Base-by-base conservation (phyloP, 1,140 invertebrate genomes). In the Drosophila hydei region DNA sequence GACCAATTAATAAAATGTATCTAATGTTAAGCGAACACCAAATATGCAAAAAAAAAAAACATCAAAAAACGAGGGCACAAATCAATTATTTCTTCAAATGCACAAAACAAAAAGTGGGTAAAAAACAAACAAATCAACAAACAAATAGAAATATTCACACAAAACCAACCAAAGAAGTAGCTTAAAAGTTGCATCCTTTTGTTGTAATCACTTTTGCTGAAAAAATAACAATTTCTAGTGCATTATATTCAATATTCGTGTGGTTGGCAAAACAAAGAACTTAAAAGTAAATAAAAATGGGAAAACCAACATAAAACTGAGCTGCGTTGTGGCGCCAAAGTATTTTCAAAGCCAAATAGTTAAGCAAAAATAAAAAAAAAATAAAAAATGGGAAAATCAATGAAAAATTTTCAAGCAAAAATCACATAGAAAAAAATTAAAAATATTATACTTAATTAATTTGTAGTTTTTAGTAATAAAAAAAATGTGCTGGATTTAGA, bases 341-440 rank as follows among this genome's bases (percentile, higher is more conserved):
- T 80, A 85, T 89, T 89, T 77, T 89, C 73, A 85, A 89, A 89
- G 85, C 85, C 85, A 89, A 89, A 89, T 89, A 89, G 85, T 89
- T 89, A 89, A 89, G 85, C 79, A 75, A 87, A 48, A 16, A 58
- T 43, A 45, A 68, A 59, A 7, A 14, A 54, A 62, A 70, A 30
- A 40, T n/a, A 40, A 63, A 27, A 23, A 1, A 16, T 18, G 38
- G 38, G 23, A 47, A 62, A 54, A 36, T 64, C 30, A 62, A 63
- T 50, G 19, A 12, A 56, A 69, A 30, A 18, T 23, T 56, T 54
- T 18, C 40, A 54, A 61, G 21, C 33, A 71, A 59, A 21, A 62
- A 71, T 50, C 16, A 55, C 30, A 71, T 19, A 52, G 14, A 12
- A 64, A 71, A 60, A 59, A 74, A 55, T 23, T 27, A 52, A n/a